phyloP scores from a whole-genome alignment of 1,140 invertebrate species.

The Drosophila erecta region DNA sequence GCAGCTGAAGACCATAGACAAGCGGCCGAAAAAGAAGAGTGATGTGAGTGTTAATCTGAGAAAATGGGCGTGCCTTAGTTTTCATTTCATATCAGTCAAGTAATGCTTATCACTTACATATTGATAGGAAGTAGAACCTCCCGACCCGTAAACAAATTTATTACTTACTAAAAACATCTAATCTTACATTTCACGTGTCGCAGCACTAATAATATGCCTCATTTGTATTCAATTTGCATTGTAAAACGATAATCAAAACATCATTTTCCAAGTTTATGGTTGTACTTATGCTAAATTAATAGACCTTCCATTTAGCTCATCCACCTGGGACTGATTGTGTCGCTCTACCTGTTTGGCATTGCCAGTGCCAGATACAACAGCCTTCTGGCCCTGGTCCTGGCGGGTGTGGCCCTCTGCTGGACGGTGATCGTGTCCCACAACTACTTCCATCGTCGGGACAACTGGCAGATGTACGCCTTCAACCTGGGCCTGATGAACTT shows the following conservation, averaged over 20 bases:
- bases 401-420: slow-evolving; percentile 87
- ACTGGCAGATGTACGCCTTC: slow-evolving; percentile 93
- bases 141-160: background rate
- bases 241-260: too few relatives aligned
- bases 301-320: slow-evolving; percentile 47
- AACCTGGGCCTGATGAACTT: slow-evolving; percentile 88
- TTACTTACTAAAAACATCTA: background rate
- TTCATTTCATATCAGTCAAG: background rate
- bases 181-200: slow-evolving; percentile 12
- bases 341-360: slow-evolving; percentile 85
- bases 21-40: slow-evolving; percentile 63
- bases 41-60: slow-evolving; percentile 64
- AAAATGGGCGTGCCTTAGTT: background rate
- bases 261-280: too few relatives aligned
- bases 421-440: slow-evolving; percentile 89
- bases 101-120: slow-evolving; percentile 26
- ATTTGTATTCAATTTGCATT: background rate
- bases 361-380: slow-evolving; percentile 85
- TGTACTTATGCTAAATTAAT: background rate
- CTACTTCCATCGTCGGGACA: slow-evolving; percentile 92
- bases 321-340: slow-evolving; percentile 81
- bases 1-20: slow-evolving; percentile 85
- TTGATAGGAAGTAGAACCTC: background rate
- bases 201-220: background rate
- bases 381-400: slow-evolving; percentile 82